Evolutionary conservation across 2,113 vertebrate species (phyloP).

Genomic region (Microtus ochrogaster): DNA sequence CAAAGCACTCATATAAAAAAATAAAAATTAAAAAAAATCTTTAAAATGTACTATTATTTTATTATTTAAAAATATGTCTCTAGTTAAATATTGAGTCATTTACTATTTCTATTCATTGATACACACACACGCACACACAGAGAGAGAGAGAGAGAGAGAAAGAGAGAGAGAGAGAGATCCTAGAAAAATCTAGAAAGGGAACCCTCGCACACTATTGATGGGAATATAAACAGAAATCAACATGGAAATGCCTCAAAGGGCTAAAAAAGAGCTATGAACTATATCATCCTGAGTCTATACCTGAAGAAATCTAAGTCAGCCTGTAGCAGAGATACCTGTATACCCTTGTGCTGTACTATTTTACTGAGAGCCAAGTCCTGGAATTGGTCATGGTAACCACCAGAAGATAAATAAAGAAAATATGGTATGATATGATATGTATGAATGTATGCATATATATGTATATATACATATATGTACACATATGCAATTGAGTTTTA

Average conservation of each 20-base stretch:
- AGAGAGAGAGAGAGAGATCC: not conserved
- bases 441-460: not conserved
- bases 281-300: not conserved
- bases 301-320: not conserved
- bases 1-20: not conserved
- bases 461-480: no score
- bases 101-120: not conserved
- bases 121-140: not conserved
- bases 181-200: no score
- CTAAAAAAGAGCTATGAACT: not conserved
- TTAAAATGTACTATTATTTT: not conserved
- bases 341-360: not conserved
- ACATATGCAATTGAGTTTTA: not conserved
- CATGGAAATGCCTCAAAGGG: not conserved
- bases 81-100: not conserved
- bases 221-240: not conserved
- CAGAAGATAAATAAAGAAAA: not conserved
- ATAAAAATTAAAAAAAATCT: not conserved
- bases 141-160: not conserved
- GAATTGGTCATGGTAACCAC: not conserved
- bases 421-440: no score
- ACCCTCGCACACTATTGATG: no score
- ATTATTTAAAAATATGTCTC: not conserved
- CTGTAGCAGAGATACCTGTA: not conserved
- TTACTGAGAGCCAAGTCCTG: not conserved